Base-by-base conservation (phyloP, 2,888 invertebrate species). In the Diaphora mendica region DNA sequence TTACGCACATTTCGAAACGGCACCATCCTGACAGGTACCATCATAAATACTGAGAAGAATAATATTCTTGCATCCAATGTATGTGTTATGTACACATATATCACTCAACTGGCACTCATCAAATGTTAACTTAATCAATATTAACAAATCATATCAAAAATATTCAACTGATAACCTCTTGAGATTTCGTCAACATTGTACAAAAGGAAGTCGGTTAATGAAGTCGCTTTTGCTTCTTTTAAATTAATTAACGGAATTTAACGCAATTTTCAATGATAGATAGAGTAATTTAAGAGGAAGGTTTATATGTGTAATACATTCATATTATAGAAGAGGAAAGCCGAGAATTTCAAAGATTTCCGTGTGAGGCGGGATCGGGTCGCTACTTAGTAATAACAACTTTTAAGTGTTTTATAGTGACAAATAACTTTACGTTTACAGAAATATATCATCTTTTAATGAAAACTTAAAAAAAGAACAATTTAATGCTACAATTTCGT, bases 81-180 rank as follows among this genome's bases (percentile, higher is more conserved):
- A 5, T 7, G 30, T 30, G 26, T 51, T 23, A 9, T 7, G 20
- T 64, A 64, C 33, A 17, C 1, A 13, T 23, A 30, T 17, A 13
- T 9, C 64, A 44, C 55, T 55, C 65, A 42, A 67, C 44, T 35
- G 72, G 26, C 30, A 39, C 13, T n/a, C n/a, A n/a, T n/a, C n/a
- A n/a, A n/a, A n/a, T n/a, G n/a, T n/a, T n/a, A n/a, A n/a, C n/a
- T n/a, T n/a, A n/a, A n/a, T n/a, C n/a, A n/a, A n/a, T n/a, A n/a
- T n/a, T n/a, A n/a, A 72, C 74, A 77, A 83, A 77, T 77, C 66
- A 79, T 70, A 74, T 72, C 15, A 66, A 78, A 77, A 65, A 69
- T 67, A 70, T 77, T 65, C 44, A 83, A 83, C 76, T 75, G 77
- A 80, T 79, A 77, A 78, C 68, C n/a, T 20, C 71, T 44, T 35